Base-by-base conservation (phyloP, 2,797 vertebrate genomes). In the Selene dorsalis region DNA sequence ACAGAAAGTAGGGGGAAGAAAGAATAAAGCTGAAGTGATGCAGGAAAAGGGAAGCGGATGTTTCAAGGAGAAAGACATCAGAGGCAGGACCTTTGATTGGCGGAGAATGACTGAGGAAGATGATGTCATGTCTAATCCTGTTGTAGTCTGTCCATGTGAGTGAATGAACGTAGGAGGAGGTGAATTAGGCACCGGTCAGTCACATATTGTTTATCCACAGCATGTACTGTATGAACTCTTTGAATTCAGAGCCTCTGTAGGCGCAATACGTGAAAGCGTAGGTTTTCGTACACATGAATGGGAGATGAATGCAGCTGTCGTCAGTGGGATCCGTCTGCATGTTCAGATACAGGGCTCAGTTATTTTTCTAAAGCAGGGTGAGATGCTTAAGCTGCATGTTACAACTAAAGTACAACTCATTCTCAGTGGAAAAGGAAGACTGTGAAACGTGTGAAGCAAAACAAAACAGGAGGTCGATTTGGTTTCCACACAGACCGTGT, bases 11-110 rank as follows among this genome's bases (percentile, higher is more conserved):
- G 80, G 28, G 28, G 89, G 80, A 91, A 81, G 65, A 85, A 84
- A 60, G 80, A 70, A 60, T 58, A 12, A 24, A 76, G 89, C 56
- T 61, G 65, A 77, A 77, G 83, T 79, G 87, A 89, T 82, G 45
- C 64, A 65, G 73, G 75, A 75, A n/a, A 80, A 72, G 87, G 87
- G 86, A 91, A 90, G 88, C 22, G 89, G 82, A 90, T 79, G 90
- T 91, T 91, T 81, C 47, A 75, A 75, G n/a, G 70, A 84, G 83
- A 52, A 56, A 39, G 80, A 79, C 67, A 57, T 88, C 89, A 71
- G 86, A 91, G 92, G 92, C 87, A 55, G 91, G 87, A 87, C 91
- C 92, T 91, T 56, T 88, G 89, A 87, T 69, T 3, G 68, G 84
- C 75, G 53, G 72, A 66, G 55, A 74, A 75, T 56, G 74, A 79